Base-by-base conservation (phyloP, 1,140 invertebrate genomes). In the Rhyzopertha dominica region DNA sequence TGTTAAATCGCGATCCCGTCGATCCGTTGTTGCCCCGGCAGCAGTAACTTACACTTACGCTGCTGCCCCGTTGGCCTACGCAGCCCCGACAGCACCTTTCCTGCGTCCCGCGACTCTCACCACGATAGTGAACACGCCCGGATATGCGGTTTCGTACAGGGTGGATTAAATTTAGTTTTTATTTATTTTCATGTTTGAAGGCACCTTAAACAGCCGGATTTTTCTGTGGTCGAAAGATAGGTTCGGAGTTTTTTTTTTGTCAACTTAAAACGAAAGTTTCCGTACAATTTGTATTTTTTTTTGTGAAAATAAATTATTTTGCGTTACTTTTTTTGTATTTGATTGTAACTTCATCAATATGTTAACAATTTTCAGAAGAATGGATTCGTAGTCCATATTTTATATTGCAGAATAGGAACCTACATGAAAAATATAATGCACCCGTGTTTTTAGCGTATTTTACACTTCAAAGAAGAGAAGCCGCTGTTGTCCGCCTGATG, bases 101-200 rank as follows among this genome's bases (percentile, higher is more conserved):
- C 17, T 32, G 10, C 56, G 58, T 50, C 63, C 66, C 58, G 73
- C 72, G 62, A 68, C 58, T 34, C 55, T 70, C 40, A 69, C 62
- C 60, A 65, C 60, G 39, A 53, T 67, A 23, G 61, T 66, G 49
- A 31, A 37, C 23, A 28, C 43, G 22, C 23, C 29, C 40, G 23
- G 10, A 49, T 64, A 68, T 53, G 68, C 64, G 41, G 60, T 69
- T 53, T 62, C 60, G 43, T 68, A 69, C 59, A 49, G 67, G 35
- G 57, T 61, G 49, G 62, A 65, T 51, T 69, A 64, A 61, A 47
- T 22, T 25, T 8, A n/a, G 28, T 7, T 12, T n/a, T n/a, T n/a
- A n/a, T n/a, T n/a, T 7, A 26, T n/a, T 8, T 8, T n/a, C n/a
- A n/a, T 25, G 16, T 30, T n/a, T 30, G 16, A n/a, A 30, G n/a